phyloP scores from a whole-genome alignment of 2,797 vertebrate genomes.

The Clarias fuscus region DNA sequence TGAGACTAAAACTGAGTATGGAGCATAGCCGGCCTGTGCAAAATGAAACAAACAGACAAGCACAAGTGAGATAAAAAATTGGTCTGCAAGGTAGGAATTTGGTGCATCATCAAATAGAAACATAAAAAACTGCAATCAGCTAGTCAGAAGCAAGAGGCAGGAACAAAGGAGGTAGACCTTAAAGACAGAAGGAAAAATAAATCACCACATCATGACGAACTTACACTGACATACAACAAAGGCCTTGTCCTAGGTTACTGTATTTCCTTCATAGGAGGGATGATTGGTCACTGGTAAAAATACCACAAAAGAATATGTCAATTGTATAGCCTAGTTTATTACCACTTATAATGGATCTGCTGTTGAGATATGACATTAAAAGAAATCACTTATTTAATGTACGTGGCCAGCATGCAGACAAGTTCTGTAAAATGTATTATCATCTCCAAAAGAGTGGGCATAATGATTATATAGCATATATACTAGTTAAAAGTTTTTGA shows the following conservation, averaged over 20 bases:
- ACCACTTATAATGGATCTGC: not conserved
- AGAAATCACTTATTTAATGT: not conserved
- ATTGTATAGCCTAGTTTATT: not conserved
- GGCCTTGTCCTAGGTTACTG: not conserved
- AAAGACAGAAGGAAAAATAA: not conserved
- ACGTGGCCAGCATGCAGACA: not conserved
- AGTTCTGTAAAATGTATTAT: not conserved
- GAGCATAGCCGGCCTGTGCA: not conserved
- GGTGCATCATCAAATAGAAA: not conserved
- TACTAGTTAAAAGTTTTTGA: conserved; percentile 14
- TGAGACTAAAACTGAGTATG: not conserved
- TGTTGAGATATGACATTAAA: not conserved
- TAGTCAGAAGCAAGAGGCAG: not conserved
- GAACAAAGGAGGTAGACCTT: no score
- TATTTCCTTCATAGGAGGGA: not conserved
- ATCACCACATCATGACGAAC: not conserved
- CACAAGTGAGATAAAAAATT: not conserved
- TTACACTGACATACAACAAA: not conserved
- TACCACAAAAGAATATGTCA: not conserved
- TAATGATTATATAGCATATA: conserved; percentile 1
- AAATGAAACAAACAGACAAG: not conserved
- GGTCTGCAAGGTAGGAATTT: not conserved
- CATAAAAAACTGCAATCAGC: not conserved
- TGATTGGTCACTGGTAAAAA: not conserved
- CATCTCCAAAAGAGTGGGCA: not conserved